phyloP scores from a whole-genome alignment of 2,797 vertebrate species.

The Oreortyx pictus region DNA sequence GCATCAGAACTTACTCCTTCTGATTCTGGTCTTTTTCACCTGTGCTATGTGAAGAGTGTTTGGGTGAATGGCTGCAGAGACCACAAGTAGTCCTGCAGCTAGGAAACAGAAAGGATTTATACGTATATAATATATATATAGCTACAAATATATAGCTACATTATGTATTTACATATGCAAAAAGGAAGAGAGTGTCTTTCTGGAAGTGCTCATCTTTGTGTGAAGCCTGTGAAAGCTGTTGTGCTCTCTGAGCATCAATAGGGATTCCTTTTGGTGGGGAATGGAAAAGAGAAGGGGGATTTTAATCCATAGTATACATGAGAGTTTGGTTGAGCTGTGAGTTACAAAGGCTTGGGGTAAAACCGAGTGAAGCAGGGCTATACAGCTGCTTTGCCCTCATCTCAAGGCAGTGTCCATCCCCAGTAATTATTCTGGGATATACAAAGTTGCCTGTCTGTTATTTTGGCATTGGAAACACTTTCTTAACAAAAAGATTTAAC shows the following conservation, averaged over 20 bases:
- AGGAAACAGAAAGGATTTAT: not conserved
- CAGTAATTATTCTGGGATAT: not conserved
- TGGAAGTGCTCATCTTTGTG: not conserved
- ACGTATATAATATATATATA: not conserved
- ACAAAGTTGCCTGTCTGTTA: not conserved
- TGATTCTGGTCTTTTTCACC: not conserved
- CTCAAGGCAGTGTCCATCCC: not conserved
- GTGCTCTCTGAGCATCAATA: not conserved
- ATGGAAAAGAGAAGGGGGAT: not conserved
- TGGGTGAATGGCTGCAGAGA: too few relatives aligned
- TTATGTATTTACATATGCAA: too few relatives aligned
- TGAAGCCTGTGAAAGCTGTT: not conserved
- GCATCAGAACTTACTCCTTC: not conserved
- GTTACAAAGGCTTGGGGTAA: not conserved
- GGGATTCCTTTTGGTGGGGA: not conserved
- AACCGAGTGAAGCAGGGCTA: not conserved
- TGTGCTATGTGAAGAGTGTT: not conserved
- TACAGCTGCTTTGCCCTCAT: not conserved
- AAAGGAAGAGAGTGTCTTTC: not conserved
- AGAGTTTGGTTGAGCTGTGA: not conserved
- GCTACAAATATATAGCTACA: too few relatives aligned
- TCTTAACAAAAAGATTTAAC: not conserved
- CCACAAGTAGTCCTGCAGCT: too few relatives aligned
- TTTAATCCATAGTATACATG: not conserved
- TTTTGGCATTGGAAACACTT: not conserved